phyloP scores from a whole-genome alignment of 2,888 invertebrate genomes.

The Ochlodes sylvanus region DNA sequence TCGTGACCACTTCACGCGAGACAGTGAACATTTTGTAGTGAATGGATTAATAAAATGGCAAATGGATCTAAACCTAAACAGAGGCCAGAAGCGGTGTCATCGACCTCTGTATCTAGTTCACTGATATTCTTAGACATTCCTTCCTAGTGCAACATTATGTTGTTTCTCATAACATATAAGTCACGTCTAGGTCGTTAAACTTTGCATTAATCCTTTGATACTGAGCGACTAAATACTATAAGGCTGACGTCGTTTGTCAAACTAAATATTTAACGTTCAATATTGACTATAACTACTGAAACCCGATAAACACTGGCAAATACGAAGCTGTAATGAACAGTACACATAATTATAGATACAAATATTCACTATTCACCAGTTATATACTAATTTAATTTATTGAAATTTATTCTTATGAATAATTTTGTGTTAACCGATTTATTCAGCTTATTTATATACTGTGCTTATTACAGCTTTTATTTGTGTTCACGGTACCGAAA shows the following conservation, averaged over 20 bases:
- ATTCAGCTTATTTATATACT: no score
- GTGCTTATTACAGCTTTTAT: no score
- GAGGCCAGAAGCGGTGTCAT: constrained; percentile 46
- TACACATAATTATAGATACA: no score
- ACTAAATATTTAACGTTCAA: constrained; percentile 27
- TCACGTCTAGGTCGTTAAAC: constrained; percentile 55
- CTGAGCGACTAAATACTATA: constrained; percentile 16
- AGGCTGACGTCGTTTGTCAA: constrained; percentile 8
- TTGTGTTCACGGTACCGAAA: no score
- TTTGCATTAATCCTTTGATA: constrained; percentile 47
- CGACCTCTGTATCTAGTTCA: constrained; percentile 56
- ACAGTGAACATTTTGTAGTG: constrained; percentile 15
- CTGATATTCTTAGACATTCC: constrained; percentile 58
- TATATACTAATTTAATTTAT: no score
- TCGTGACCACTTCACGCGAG: neutral
- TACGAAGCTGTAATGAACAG: no score
- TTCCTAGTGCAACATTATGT: constrained; percentile 54
- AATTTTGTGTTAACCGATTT: no score
- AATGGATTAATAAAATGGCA: constrained; percentile 29
- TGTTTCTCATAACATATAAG: constrained; percentile 47
- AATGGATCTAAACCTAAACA: neutral
- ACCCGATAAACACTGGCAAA: neutral
- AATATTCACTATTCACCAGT: no score
- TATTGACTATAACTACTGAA: constrained; percentile 8
- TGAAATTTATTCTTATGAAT: no score